Base-by-base conservation (phyloP, 2,888 invertebrate species). In the Emesis russula region DNA sequence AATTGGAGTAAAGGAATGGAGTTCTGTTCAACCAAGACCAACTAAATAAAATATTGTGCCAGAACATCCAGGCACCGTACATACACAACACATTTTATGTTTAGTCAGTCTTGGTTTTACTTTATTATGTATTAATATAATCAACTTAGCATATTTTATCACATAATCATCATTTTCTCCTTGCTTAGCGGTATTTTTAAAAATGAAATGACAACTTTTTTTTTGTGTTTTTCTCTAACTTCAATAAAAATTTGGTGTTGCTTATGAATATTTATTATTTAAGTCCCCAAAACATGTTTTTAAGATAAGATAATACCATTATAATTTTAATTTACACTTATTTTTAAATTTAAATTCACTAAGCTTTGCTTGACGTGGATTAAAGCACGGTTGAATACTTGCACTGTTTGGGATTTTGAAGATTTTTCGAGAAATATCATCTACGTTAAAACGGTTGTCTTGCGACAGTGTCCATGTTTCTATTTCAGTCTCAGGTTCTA, bases 21-120 rank as follows among this genome's bases (percentile, higher is more conserved):
- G 98, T 98, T 98, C 97, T 97, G 98, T 98, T 98, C 98, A 98
- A 98, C 98, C 98, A 98, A 98, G 98, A 98, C 98, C 97, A 96
- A 98, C 98, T 98, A 98, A 98, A 98, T 98, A 97, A 96, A 97
- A 96, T 95, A 92, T 95, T 96, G 96, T 96, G 97, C 96, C 97
- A 96, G 92, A 94, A 93, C 93, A 96, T 95, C 95, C 95, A 96
- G 97, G 96, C 96, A 96, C 96, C 95, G 90, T 31, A 68, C 66
- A 96, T 95, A 96, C 94, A 91, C 95, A 92, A 97, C 97, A 96
- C 97, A 94, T 94, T 97, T 98, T 98, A 95, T 98, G 98, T 98
- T 98, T 98, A 98, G 98, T 98, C 97, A 97, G 98, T 98, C 98
- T 98, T 98, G 98, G 98, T 98, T 98, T 97, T 98, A 98, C 98